A percentile compares a stretch with the other conserved stretches of the same genome.
phyloP scores from a whole-genome alignment of 2,888 invertebrate genomes.

The Myopa tessellatipennis region DNA sequence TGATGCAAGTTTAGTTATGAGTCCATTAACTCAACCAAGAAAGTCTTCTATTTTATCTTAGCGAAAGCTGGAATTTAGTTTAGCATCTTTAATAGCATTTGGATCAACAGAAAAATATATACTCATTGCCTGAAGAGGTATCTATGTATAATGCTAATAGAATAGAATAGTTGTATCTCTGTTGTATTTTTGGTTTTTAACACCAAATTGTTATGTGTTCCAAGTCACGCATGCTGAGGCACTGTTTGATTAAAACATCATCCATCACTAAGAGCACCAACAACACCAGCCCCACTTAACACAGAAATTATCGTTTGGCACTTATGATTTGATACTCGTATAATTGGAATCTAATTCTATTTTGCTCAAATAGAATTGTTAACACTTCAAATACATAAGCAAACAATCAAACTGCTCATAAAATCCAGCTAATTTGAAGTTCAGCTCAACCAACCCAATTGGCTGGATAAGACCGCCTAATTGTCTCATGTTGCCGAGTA shows the following conservation, averaged over 20 bases:
- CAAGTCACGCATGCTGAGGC: constrained; percentile 42
- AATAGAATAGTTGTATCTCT: too few species aligned
- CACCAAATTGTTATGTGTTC: constrained; percentile 46
- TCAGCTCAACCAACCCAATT: constrained; percentile 16
- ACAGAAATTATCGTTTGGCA: constrained; percentile 28
- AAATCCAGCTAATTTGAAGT: constrained; percentile 35
- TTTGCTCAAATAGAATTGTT: constrained; percentile 41
- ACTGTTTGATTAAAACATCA: constrained; percentile 36
- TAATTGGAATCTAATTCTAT: constrained; percentile 44
- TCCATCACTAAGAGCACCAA: constrained; percentile 9
- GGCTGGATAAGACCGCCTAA: constrained; percentile 26
- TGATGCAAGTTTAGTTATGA: too few species aligned
- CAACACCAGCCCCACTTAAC: constrained; percentile 26
- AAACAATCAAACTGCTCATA: constrained; percentile 28
- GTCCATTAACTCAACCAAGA: too few species aligned
- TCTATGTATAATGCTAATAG: too few species aligned
- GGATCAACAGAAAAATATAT: too few species aligned
- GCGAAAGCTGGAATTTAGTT: too few species aligned
- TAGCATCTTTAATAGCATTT: too few species aligned
- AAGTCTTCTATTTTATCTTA: too few species aligned
- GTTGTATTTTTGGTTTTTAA: constrained; percentile 34
- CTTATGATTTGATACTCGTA: constrained; percentile 21
- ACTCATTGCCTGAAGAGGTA: too few species aligned
- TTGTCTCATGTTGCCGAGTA: background rate
- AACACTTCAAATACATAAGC: constrained; percentile 40